Percentiles rank a stretch among this genome's conserved stretches.
Evolutionary conservation across 2,888 invertebrate genomes (phyloP).

Genomic region (Lapara coniferarum): DNA sequence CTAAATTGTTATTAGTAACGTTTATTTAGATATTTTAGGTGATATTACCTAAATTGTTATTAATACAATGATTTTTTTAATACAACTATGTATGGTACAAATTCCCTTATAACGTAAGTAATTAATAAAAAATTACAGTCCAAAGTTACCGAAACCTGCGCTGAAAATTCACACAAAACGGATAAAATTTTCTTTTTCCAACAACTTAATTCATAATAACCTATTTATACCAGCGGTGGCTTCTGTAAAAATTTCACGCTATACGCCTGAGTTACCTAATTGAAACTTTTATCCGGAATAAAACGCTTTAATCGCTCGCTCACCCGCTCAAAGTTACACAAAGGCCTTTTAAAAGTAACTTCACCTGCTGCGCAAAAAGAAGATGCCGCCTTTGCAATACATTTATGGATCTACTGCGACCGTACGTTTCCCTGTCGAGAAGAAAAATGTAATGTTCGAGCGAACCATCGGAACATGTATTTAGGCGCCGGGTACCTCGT

Average conservation of each 20-base stretch:
- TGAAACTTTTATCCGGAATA: slow-evolving; percentile 4
- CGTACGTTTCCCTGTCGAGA: slow-evolving; percentile 27
- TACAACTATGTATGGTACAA: neutral
- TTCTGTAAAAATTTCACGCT: neutral
- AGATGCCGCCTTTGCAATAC: slow-evolving; percentile 12
- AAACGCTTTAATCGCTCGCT: slow-evolving; percentile 10
- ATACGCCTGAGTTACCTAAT: neutral
- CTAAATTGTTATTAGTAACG: no score
- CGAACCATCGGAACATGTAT: slow-evolving; percentile 45
- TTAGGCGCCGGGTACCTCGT: slow-evolving; percentile 43
- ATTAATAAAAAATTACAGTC: neutral
- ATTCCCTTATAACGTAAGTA: no score
- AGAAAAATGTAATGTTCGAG: slow-evolving; percentile 55
- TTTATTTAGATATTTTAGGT: no score
- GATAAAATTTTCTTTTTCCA: neutral
- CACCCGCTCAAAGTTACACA: slow-evolving; percentile 12
- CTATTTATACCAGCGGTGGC: neutral
- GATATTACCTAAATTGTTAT: no score
- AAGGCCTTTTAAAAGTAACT: slow-evolving; percentile 16
- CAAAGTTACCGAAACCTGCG: neutral
- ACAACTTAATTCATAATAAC: neutral
- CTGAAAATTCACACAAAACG: neutral
- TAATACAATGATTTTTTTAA: neutral
- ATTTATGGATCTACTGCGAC: slow-evolving; percentile 4
- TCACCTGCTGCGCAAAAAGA: neutral